Conservation (phyloP, 2,113 vertebrate species). For the Himantopus leucocephalus region DNA sequence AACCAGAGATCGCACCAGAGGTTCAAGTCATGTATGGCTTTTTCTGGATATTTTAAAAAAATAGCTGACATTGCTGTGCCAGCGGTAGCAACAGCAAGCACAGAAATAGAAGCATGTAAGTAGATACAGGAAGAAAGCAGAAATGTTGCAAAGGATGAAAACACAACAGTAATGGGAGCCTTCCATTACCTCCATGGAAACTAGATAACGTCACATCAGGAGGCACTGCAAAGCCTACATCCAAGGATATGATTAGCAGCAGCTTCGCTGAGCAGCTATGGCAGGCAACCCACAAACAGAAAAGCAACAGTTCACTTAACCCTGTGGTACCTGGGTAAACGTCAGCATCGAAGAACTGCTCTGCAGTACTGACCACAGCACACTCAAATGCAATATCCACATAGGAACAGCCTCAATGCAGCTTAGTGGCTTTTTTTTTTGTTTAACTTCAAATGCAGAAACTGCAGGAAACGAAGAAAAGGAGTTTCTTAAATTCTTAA, state of each 20-base stretch:
- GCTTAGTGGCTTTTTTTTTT: background rate
- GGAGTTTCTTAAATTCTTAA: background rate
- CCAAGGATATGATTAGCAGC: background rate
- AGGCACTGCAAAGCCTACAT: background rate
- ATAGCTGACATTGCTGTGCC: background rate
- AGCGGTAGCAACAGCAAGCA: background rate
- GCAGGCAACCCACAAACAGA: background rate
- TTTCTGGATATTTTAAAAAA: background rate
- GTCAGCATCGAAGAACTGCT: background rate
- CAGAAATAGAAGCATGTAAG: constrained; percentile 11
- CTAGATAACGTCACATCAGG: background rate
- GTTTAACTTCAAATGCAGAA: background rate
- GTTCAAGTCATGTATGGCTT: background rate
- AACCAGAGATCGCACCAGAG: background rate
- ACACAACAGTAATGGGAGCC: background rate
- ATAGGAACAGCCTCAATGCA: background rate
- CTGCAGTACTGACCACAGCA: background rate
- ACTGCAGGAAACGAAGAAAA: background rate
- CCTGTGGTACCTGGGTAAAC: background rate
- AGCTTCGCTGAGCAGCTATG: background rate
- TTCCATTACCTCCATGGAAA: constrained; percentile 14
- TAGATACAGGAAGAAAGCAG: background rate
- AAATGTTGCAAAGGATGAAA: background rate
- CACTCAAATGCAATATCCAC: rapidly evolving
- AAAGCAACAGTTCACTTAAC: background rate